These are phyloP conservation scores for Pemphigus obesinymphae DNA, from an alignment of 1,140 invertebrate genomes.

Conservation along the genomic window DNA sequence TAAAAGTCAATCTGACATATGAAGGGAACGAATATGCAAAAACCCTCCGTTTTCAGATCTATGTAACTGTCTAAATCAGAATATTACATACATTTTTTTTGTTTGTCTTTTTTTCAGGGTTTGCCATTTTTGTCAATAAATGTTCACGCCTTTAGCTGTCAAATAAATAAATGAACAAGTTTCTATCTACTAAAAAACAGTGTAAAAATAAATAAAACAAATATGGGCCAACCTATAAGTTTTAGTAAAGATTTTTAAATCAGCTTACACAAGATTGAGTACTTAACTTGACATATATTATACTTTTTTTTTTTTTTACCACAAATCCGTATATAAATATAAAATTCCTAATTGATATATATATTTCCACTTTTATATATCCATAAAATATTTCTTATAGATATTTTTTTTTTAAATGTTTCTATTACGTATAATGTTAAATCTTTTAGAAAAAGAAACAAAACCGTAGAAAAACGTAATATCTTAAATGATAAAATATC, in stretches of 20 bases:
- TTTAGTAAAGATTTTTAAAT: not conserved
- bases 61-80: not conserved
- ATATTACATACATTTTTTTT: not conserved
- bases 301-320: not conserved
- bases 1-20: not conserved
- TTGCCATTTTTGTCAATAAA: not conserved
- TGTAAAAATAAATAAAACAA: not conserved
- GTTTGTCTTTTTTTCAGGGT: not conserved
- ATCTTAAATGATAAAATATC: too few species aligned
- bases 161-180: not conserved
- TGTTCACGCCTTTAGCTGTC: not conserved
- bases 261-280: not conserved
- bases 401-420: too few species aligned
- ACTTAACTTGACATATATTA: too few species aligned
- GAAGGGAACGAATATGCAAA: not conserved
- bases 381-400: too few species aligned
- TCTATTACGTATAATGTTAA: too few species aligned
- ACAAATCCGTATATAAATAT: not conserved
- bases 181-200: not conserved
- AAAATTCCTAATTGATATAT: too few species aligned
- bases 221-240: too few species aligned
- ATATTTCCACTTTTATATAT: too few species aligned
- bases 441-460: too few species aligned
- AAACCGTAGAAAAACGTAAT: too few species aligned
- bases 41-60: not conserved